Evolutionary conservation across 2,113 vertebrate genomes (phyloP), one percentile per base, ranked within the genome.

Genomic region (Notothenia coriiceps): DNA sequence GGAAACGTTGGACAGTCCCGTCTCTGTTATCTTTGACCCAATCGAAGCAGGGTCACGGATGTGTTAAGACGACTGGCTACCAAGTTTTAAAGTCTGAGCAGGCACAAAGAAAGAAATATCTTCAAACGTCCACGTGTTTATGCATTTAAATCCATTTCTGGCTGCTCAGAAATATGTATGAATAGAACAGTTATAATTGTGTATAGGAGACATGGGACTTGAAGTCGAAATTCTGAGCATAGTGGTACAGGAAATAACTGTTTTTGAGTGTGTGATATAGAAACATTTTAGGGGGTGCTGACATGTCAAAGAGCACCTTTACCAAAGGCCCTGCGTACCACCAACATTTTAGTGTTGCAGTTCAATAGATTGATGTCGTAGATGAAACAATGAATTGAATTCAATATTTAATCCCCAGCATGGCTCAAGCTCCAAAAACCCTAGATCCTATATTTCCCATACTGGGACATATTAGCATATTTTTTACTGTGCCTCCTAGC

Each of bases 11-110:
- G 46, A 56, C 5, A 25, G 22, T 49, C 46, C 46, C 51, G 18
- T 49, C 6, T 62, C 15, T 67, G 61, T 71, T 61, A 66, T 20
- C 15, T 46, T 71, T 57, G 10, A 50, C n/a, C 43, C 17, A 49
- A 40, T 2, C 35, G 17, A 59, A 14, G 44, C 5, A 8, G 6
- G 25, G 25, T 71, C 73, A 66, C n/a, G 15, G 25, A 50, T 69
- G 2, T 15, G 15, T 63, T 49, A 29, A 22, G 20, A 25, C 3
- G 33, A 20, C 33, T 13, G 18, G 35, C 65, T 17, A 10, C 25
- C n/a, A 67, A 52, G 46, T 66, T 59, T 29, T 46, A 46, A 33
- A 33, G 20, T 35, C 35, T 49, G 43, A 40, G 18, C 17, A 22
- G 46, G 6, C 35, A 12, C 2, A 18, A 20, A 40, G 4, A 8